Evolutionary conservation across 2,113 vertebrate genomes (phyloP), one percentile per base, ranked within the genome.

Genomic region (Gorsachius goisagi): DNA sequence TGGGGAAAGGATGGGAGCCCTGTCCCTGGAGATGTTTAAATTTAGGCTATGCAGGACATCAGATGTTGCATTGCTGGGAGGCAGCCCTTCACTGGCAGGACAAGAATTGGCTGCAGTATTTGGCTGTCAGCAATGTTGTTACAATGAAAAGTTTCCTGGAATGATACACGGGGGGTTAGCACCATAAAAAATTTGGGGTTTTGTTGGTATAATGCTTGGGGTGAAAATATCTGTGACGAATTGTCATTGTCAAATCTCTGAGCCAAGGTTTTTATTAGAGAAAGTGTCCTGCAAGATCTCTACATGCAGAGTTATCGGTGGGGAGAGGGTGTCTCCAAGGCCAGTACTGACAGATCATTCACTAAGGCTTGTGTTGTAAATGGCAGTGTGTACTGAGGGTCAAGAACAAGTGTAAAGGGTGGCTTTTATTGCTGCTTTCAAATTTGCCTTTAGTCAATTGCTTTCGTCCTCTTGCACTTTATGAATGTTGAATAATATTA

Each of bases 401-500:
- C 72, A 45, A 73, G 75, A 79, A 17, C 4, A 19, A 37, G 76
- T 81, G 59, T 75, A 47, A 68, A 72, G 41, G 59, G 47, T 67
- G 62, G 15, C 13, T 24, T 90, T 86, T 84, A 68, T 74, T 3
- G 4, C 56, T 64, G 32, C 64, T 85, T 89, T 90, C 39, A 52
- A 21, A 81, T 81, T 77, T 64, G 17, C 37, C 19, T 63, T 80
- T 37, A 72, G 47, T 81, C 52, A 49, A 12, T 67, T 55, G 19
- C 10, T 37, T 81, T 74, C 81, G 9, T 72, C 62, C 30, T 88
- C 49, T 83, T 71, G 20, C 4, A 9, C 47, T 83, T 76, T 15
- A 13, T 69, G 27, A 67, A n/a, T 0, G 0, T 41, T 59, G 44
- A 76, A n/a, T n/a, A n/a, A n/a, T n/a, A n/a, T n/a, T n/a, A n/a